Evolutionary conservation across 2,888 invertebrate genomes (phyloP).

Genomic region (Ophonus ardosiacus): DNA sequence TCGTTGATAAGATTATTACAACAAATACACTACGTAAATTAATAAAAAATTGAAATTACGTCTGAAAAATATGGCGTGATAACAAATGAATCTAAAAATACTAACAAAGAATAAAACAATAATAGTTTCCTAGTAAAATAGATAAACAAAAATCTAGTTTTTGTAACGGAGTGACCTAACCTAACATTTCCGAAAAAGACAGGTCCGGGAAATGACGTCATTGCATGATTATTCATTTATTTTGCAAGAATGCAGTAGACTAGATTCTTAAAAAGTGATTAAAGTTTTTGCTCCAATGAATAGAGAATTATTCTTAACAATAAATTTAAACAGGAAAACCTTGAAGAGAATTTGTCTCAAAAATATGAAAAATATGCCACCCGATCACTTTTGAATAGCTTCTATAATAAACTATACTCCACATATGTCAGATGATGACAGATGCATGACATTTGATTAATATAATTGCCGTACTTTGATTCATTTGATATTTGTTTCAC

Average conservation of each 20-base stretch:
- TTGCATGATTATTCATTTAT: constrained; percentile 1
- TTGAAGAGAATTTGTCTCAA: background rate
- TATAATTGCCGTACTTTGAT: no score
- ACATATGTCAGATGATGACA: no score
- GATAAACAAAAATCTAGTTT: constrained; percentile 22
- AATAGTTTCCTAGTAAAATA: constrained; percentile 15
- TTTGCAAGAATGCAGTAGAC: background rate
- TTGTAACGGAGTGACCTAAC: constrained; percentile 35
- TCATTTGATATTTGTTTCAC: no score
- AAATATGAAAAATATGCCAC: no score
- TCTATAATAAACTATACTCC: no score
- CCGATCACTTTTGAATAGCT: no score
- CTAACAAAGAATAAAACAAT: constrained; percentile 9
- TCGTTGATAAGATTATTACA: background rate
- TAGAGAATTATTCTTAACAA: background rate
- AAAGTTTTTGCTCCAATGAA: background rate
- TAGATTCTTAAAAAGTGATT: background rate
- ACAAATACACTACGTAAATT: background rate
- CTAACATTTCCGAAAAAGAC: constrained; percentile 5
- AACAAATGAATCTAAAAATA: background rate
- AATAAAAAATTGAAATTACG: background rate
- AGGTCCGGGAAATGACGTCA: constrained; percentile 23
- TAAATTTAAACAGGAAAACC: background rate
- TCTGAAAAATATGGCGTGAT: background rate
- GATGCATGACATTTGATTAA: no score